Evolutionary conservation across 2,113 vertebrate species (phyloP).

Genomic region (Osmerus mordax): DNA sequence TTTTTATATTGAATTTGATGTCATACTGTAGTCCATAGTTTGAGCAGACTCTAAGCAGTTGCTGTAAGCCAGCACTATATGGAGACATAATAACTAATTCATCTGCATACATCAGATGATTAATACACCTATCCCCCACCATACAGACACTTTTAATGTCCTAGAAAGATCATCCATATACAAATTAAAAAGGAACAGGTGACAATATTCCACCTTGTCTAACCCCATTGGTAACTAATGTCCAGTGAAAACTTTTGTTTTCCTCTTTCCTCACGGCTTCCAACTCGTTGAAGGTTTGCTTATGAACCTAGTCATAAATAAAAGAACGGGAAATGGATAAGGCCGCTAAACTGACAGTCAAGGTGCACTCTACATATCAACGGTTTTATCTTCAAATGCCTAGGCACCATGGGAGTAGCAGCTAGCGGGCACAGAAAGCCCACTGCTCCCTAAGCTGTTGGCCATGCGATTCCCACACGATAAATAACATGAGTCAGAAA

Average conservation of each 20-base stretch:
- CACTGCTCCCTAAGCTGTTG: neutral
- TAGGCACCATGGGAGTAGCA: neutral
- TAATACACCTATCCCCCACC: too few species aligned
- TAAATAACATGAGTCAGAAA: constrained; percentile 37
- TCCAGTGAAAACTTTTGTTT: neutral
- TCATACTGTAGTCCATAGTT: too few species aligned
- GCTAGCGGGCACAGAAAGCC: neutral
- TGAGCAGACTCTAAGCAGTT: too few species aligned
- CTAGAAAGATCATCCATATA: too few species aligned
- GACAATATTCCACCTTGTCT: too few species aligned
- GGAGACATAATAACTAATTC: too few species aligned
- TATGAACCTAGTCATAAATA: neutral
- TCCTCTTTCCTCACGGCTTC: neutral
- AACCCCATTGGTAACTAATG: too few species aligned
- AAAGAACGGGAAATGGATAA: constrained; percentile 1
- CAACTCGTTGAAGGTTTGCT: neutral
- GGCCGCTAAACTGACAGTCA: neutral
- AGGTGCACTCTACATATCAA: neutral
- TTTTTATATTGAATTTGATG: too few species aligned
- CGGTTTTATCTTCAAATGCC: neutral
- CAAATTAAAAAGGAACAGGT: too few species aligned
- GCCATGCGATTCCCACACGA: constrained; percentile 6
- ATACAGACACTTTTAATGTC: too few species aligned
- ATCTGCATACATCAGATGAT: too few species aligned
- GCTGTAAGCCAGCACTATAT: too few species aligned